Conservation (phyloP, 2,888 invertebrate species). For the Selenia dentaria region DNA sequence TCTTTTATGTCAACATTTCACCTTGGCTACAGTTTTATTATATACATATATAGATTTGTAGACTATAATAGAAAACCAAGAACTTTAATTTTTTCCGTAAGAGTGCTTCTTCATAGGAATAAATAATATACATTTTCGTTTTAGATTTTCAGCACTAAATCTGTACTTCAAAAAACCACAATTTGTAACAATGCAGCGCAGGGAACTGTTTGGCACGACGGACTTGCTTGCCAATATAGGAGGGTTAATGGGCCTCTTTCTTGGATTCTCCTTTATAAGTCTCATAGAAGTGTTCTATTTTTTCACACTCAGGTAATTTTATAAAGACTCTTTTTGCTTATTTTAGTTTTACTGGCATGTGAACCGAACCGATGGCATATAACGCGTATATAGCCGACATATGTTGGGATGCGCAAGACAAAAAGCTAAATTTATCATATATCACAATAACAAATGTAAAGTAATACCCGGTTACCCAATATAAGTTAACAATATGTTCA, state of each 20-base stretch:
- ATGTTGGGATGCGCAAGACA: no score
- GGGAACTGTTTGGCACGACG: slow-evolving; percentile 81
- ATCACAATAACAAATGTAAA: no score
- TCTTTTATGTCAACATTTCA: no score
- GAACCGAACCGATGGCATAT: no score
- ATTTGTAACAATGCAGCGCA: slow-evolving; percentile 81
- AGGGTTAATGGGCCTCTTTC: slow-evolving; percentile 82
- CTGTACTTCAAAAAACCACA: slow-evolving; percentile 82
- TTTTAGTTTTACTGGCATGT: neutral
- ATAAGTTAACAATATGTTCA: neutral
- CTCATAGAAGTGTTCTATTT: slow-evolving; percentile 84
- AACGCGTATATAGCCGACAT: no score
- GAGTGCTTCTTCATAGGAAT: no score
- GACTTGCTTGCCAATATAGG: slow-evolving; percentile 85
- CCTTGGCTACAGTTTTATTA: no score
- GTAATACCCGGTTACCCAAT: neutral
- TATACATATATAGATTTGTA: no score
- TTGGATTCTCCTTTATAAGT: slow-evolving; percentile 84
- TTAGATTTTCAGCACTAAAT: slow-evolving; percentile 57
- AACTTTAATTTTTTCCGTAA: no score
- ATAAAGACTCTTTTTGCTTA: neutral
- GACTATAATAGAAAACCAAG: no score
- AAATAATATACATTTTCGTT: no score
- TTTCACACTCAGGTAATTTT: slow-evolving; percentile 48
- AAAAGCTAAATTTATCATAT: no score